Conservation (phyloP, 2,113 vertebrate species). For the Archocentrus centrarchus region DNA sequence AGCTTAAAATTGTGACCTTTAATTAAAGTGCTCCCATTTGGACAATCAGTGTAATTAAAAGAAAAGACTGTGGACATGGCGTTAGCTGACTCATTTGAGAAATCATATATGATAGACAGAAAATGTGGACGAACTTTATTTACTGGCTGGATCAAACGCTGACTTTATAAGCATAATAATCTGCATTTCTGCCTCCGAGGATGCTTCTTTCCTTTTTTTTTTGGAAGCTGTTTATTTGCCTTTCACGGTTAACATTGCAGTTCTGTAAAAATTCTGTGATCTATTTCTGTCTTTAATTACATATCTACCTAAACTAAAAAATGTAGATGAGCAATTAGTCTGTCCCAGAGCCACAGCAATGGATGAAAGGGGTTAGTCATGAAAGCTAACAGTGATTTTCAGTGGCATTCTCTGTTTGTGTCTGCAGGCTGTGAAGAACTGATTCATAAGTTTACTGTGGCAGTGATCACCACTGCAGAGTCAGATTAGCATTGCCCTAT, state of each 20-base stretch:
- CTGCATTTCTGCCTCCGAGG: slow-evolving; percentile 22
- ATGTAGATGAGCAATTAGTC: slow-evolving; percentile 53
- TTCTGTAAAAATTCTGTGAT: slow-evolving; percentile 19
- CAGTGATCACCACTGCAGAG: slow-evolving; percentile 49
- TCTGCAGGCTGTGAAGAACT: slow-evolving; percentile 37
- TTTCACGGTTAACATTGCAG: slow-evolving; percentile 14
- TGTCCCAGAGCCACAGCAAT: slow-evolving; percentile 23
- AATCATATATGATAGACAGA: neutral
- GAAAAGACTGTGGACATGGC: neutral
- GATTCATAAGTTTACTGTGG: slow-evolving; percentile 61
- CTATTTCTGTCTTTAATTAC: slow-evolving; percentile 52
- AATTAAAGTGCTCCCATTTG: slow-evolving; percentile 15
- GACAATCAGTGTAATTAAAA: slow-evolving; percentile 19
- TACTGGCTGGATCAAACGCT: slow-evolving; percentile 14
- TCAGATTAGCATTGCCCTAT: slow-evolving; percentile 67
- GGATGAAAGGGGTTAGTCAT: slow-evolving; percentile 46
- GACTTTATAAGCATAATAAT: slow-evolving; percentile 10
- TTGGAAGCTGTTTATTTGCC: slow-evolving; percentile 12
- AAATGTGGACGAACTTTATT: neutral
- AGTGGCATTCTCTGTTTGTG: neutral
- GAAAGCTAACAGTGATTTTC: slow-evolving; percentile 33
- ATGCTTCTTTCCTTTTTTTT: neutral
- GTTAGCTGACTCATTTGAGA: slow-evolving; percentile 1
- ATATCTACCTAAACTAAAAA: slow-evolving; percentile 43
- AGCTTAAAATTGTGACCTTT: slow-evolving; percentile 42